Evolutionary conservation across 2,113 vertebrate species (phyloP).

Genomic region (Melanotaenia duboulayi): DNA sequence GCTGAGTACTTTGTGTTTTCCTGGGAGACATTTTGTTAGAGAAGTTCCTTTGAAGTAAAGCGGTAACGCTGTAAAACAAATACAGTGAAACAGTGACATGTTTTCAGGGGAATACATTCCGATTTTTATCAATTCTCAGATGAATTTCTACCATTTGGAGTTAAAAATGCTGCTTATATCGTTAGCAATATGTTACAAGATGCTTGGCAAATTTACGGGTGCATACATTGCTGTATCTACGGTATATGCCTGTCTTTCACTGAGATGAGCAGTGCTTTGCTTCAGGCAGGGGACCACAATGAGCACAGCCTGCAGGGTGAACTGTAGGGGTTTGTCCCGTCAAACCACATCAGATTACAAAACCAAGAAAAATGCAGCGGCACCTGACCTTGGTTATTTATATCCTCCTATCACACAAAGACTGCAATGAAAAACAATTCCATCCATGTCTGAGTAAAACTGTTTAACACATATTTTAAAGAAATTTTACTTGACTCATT

Average conservation of each 20-base stretch:
- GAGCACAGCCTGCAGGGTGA: neutral
- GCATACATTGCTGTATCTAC: neutral
- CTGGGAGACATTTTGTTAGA: neutral
- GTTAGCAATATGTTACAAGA: neutral
- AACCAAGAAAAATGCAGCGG: conserved; percentile 18
- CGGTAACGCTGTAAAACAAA: conserved; percentile 9
- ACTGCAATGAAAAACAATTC: neutral
- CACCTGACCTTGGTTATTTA: conserved; percentile 34
- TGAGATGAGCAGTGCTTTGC: neutral
- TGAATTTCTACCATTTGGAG: conserved; percentile 1
- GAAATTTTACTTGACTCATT: conserved; percentile 24
- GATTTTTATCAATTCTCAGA: conserved; percentile 25
- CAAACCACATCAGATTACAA: conserved; percentile 14
- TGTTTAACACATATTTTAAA: conserved; percentile 10
- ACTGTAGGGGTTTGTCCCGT: conserved; percentile 13
- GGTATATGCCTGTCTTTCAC: conserved; percentile 1
- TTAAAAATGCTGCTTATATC: neutral
- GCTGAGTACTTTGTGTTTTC: conserved; percentile 21
- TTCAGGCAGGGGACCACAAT: conserved; percentile 8
- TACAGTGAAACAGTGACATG: conserved; percentile 5
- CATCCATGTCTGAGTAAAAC: conserved; percentile 18
- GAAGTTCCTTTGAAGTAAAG: conserved; percentile 35
- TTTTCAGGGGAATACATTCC: conserved; percentile 1
- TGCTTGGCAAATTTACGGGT: neutral
- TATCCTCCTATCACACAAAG: neutral